These are phyloP conservation scores for Castor canadensis DNA, from an alignment of 2,113 vertebrate genomes.

Conservation along the genomic window DNA sequence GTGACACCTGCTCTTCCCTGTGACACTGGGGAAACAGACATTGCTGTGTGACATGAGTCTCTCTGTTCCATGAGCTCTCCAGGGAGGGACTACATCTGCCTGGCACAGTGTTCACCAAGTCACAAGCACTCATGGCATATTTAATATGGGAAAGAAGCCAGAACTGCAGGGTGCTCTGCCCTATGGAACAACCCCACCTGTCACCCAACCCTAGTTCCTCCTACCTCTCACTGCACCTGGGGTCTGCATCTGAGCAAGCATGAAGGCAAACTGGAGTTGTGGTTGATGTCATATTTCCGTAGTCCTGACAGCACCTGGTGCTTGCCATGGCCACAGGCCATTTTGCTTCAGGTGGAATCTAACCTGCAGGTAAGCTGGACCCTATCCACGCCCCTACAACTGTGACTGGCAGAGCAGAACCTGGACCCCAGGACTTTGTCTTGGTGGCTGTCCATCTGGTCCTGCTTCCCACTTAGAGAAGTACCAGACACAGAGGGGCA, in stretches of 20 bases:
- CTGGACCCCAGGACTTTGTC: not conserved
- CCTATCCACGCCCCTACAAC: too few relatives aligned
- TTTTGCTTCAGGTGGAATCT: not conserved
- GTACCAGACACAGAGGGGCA: fast-evolving
- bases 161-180: not conserved
- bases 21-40: not conserved
- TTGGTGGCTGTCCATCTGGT: not conserved
- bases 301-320: not conserved
- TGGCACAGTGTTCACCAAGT: not conserved
- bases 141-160: not conserved
- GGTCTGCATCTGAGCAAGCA: not conserved
- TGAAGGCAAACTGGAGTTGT: too few relatives aligned
- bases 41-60: not conserved
- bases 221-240: not conserved
- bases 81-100: not conserved
- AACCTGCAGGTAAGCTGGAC: not conserved
- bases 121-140: not conserved
- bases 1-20: fast-evolving
- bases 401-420: too few relatives aligned
- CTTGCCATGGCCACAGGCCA: not conserved
- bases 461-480: not conserved
- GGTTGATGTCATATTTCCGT: too few relatives aligned
- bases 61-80: not conserved
- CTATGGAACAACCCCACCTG: not conserved
- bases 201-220: not conserved